These are phyloP conservation scores for Acromyrmex echinatior DNA, from an alignment of 1,140 invertebrate genomes.

Conservation along the genomic window DNA sequence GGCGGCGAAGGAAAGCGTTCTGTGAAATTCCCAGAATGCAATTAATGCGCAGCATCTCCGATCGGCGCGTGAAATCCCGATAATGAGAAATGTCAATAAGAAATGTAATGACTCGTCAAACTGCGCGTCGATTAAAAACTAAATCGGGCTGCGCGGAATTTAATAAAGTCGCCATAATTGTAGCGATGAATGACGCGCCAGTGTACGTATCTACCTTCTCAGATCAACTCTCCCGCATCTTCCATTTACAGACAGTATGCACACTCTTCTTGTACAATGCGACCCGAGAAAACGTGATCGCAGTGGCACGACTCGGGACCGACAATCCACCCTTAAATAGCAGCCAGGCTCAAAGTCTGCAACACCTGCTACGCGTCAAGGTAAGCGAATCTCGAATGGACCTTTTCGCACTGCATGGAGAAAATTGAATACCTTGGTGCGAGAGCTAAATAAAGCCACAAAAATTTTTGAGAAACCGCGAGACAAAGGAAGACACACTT, in stretches of 20 bases:
- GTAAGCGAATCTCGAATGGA: slow-evolving; percentile 78
- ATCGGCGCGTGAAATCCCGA: slow-evolving; percentile 55
- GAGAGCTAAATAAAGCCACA: slow-evolving; percentile 14
- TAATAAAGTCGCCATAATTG: slow-evolving; percentile 57
- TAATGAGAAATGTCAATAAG: slow-evolving; percentile 65
- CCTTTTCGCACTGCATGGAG: slow-evolving; percentile 20
- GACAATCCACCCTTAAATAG: slow-evolving; percentile 87
- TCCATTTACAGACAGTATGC: slow-evolving; percentile 91
- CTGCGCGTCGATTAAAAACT: slow-evolving; percentile 65
- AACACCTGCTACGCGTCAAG: slow-evolving; percentile 86
- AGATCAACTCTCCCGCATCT: slow-evolving; percentile 26
- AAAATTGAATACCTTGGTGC: slow-evolving; percentile 43
- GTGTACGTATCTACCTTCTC: not conserved
- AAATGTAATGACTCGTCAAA: slow-evolving; percentile 56
- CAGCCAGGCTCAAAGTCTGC: slow-evolving; percentile 84
- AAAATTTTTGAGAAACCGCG: not conserved
- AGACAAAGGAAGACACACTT: not conserved
- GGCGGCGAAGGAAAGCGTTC: not conserved
- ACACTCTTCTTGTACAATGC: slow-evolving; percentile 94
- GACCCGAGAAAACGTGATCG: slow-evolving; percentile 94
- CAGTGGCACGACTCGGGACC: slow-evolving; percentile 92
- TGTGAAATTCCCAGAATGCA: slow-evolving; percentile 59
- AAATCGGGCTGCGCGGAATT: slow-evolving; percentile 64
- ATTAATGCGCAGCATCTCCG: slow-evolving; percentile 57
- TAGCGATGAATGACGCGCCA: slow-evolving; percentile 53